Conservation (phyloP, 2,888 invertebrate genomes). For the Drosophila lacicola region DNA sequence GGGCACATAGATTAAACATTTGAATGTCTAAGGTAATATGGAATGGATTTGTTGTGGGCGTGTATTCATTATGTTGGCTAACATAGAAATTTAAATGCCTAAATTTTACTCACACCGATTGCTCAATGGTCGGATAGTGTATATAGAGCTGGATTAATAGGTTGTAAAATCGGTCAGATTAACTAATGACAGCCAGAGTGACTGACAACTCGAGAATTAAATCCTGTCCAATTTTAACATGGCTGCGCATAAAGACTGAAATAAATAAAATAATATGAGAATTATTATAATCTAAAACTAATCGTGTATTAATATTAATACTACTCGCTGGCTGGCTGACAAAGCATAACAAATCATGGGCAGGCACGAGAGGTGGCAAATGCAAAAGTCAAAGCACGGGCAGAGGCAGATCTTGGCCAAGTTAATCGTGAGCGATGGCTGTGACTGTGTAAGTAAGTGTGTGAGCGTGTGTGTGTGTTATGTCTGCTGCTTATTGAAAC, state of each 20-base stretch:
- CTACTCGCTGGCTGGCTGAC: constrained; percentile 56
- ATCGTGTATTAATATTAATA: constrained; percentile 79
- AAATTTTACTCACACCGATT: constrained; percentile 13
- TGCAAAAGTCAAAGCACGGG: constrained; percentile 63
- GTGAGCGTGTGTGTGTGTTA: constrained; percentile 21
- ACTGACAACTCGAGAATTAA: constrained; percentile 50
- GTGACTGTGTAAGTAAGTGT: constrained; percentile 3
- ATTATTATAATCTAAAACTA: constrained; percentile 59
- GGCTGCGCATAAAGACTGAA: constrained; percentile 17
- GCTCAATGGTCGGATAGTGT: constrained; percentile 4
- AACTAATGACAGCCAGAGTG: constrained; percentile 37
- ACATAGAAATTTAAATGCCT: constrained; percentile 1
- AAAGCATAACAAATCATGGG: constrained; percentile 75
- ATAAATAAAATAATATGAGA: constrained; percentile 15
- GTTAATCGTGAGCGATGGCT: constrained; percentile 74
- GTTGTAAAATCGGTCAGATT: constrained; percentile 37
- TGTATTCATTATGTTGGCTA: constrained; percentile 8
- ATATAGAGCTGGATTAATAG: constrained; percentile 31
- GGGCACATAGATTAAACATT: not conserved
- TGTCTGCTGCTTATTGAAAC: constrained; percentile 64
- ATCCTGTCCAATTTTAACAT: constrained; percentile 29
- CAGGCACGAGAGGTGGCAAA: constrained; percentile 56
- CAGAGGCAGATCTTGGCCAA: constrained; percentile 48
- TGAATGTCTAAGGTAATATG: not conserved
- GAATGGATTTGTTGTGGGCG: constrained; percentile 5